Base-by-base conservation (phyloP, 1,140 invertebrate species). In the Heliothis subflexa region DNA sequence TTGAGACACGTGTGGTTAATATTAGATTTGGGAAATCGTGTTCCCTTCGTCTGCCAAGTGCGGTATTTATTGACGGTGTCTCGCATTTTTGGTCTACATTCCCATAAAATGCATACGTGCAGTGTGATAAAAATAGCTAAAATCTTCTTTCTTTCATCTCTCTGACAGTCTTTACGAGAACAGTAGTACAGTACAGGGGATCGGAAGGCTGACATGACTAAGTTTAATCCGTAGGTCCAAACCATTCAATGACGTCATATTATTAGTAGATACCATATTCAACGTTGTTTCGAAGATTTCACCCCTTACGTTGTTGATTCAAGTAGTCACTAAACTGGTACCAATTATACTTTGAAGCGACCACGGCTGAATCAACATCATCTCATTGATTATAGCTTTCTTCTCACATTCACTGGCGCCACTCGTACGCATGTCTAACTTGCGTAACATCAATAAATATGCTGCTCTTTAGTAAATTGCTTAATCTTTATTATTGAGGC, bases 361-460 rank as follows among this genome's bases (percentile, higher is more conserved):
- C 40, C 40, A 66, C 47, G 62, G 18, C 16, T 66, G 47, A 47
- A 18, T 16, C 40, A 45, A 47, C 62, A n/a, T 59, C 55, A 25
- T 59, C 33, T 40, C 33, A 25, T 25, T 59, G 55, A 28, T 66
- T 47, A 66, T 66, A 47, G 11, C 62, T 47, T 66, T 66, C 62
- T 12, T 66, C 62, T 66, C 14, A 16, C 59, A 40, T 62, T 13
- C 55, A 28, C 21, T 59, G 55, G 55, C 54, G 54, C 62, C 11
- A 16, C 14, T 47, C 62, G 47, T 66, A 28, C 61, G 33, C 40
- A 64, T 45, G 40, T 64, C 61, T 64, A 45, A 5, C 40, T 66
- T 47, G 47, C 11, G 16, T 66, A 45, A 66, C 12, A 18, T 47
- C 45, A 28, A 28, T 61, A 28, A 61, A 28, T 3, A n/a, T 61